Evolutionary conservation across 2,888 invertebrate genomes (phyloP).

Genomic region (Rotaria macrura): DNA sequence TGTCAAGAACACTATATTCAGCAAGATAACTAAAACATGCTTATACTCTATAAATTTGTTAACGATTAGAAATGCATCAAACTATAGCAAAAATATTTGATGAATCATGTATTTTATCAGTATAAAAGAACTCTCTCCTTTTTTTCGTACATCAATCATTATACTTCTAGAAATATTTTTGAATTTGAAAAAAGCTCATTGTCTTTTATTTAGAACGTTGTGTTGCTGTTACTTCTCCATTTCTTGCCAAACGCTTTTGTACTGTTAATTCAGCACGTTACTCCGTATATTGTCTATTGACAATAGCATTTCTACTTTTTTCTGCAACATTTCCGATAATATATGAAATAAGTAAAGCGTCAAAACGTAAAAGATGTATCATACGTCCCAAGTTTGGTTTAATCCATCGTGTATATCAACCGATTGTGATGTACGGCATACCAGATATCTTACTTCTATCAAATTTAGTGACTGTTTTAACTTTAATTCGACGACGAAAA

Average conservation of each 20-base stretch:
- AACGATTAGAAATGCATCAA: no score
- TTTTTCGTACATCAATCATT: no score
- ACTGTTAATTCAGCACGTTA: background rate
- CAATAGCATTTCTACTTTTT: background rate
- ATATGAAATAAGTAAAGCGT: background rate
- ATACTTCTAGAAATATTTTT: no score
- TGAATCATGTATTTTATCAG: no score
- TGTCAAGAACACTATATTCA: no score
- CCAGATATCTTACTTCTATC: background rate
- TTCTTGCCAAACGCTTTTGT: conserved; percentile 7
- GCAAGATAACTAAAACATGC: no score
- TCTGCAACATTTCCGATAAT: background rate
- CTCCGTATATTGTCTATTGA: background rate
- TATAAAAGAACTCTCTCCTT: no score
- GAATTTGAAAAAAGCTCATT: background rate
- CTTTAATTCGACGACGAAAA: background rate
- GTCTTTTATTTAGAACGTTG: background rate
- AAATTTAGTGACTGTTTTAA: background rate
- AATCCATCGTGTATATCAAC: background rate
- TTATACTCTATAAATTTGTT: no score
- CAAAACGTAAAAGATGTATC: background rate
- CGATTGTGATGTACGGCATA: background rate
- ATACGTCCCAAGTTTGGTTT: background rate
- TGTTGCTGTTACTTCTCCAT: background rate
- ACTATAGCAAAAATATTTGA: no score